Conservation (phyloP, 1,140 invertebrate species). For the Neodiprion lecontei region DNA sequence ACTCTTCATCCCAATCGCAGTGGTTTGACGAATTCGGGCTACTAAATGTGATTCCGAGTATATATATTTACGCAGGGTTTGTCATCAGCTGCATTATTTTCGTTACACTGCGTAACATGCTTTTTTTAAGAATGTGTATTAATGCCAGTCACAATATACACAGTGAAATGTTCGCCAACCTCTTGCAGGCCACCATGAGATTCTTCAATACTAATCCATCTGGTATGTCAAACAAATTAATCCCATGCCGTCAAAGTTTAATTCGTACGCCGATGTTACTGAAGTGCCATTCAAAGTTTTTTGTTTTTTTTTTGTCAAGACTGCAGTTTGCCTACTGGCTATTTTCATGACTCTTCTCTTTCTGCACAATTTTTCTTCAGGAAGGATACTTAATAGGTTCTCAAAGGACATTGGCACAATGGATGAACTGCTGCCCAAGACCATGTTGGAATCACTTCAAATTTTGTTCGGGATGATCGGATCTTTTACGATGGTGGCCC, state of each 20-base stretch:
- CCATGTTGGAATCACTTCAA: slow-evolving; percentile 76
- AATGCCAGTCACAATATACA: slow-evolving; percentile 81
- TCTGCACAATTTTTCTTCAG: slow-evolving; percentile 62
- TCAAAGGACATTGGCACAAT: slow-evolving; percentile 68
- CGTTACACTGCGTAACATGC: slow-evolving; percentile 67
- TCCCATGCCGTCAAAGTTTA: no score
- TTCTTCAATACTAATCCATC: slow-evolving; percentile 88
- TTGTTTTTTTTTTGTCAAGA: no score
- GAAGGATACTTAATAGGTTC: slow-evolving; percentile 55
- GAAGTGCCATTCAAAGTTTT: background rate
- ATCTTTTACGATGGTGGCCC: slow-evolving; percentile 67
- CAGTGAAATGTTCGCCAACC: slow-evolving; percentile 81
- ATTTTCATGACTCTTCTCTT: no score
- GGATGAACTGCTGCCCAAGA: slow-evolving; percentile 72
- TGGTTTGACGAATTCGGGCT: slow-evolving; percentile 42
- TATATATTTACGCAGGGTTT: slow-evolving; percentile 57
- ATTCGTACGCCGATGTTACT: no score
- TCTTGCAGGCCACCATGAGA: slow-evolving; percentile 78
- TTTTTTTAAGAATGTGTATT: slow-evolving; percentile 84
- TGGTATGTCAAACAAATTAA: slow-evolving; percentile 58
- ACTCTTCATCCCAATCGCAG: background rate
- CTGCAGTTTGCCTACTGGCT: slow-evolving; percentile 49
- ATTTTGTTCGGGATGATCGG: slow-evolving; percentile 68
- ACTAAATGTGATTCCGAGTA: slow-evolving; percentile 36
- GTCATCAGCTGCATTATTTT: slow-evolving; percentile 54